Evolutionary conservation across 2,888 invertebrate species (phyloP), one percentile per base, ranked within the genome.

Genomic region (Cheiracanthium punctorium): DNA sequence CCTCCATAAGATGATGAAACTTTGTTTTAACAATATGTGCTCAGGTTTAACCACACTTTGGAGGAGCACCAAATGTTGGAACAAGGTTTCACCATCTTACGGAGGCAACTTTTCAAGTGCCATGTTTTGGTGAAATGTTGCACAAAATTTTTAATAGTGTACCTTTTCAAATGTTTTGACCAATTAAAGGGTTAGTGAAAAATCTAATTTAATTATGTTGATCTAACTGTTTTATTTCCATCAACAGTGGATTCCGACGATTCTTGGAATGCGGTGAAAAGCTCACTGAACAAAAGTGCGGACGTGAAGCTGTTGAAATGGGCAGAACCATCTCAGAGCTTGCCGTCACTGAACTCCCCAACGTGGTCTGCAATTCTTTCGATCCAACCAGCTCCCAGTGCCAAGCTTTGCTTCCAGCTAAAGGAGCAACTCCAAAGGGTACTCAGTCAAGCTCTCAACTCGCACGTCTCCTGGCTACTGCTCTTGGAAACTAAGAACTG

Each of bases 331-430:
- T 81, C 65, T 76, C 88, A 29, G 86, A 89, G 37, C 81, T 89
- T 75, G 89, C 89, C 20, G 76, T 89, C 12, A 89, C 89, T 10
- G 79, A 89, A 52, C 74, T 89, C 17, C 89, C 89, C 1, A 87
- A 88, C 28, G 89, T 89, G 12, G 79, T 89, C 29, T 89, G 89
- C 80, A 67, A 85, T 52, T 88, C 88, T 5, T 89, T 89, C 76
- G 89, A 88, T 17, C 79, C 87, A 20, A 82, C 88, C 58, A 88
- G 82, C 28, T 41, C 41, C 1, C 82, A 87, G 28, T 89, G 89
- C 77, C 82, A 88, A 52, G 73, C 80, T 33, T 74, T 89, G 5
- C 67, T 89, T 20, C 89, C 89, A 17, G 73, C 88, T 12, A 82
- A 82, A 17, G 89, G 89, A 12, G 87, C 88, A 10, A 52, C 77